Conservation (phyloP, 2,797 vertebrate genomes). For the Aplochiton taeniatus region DNA sequence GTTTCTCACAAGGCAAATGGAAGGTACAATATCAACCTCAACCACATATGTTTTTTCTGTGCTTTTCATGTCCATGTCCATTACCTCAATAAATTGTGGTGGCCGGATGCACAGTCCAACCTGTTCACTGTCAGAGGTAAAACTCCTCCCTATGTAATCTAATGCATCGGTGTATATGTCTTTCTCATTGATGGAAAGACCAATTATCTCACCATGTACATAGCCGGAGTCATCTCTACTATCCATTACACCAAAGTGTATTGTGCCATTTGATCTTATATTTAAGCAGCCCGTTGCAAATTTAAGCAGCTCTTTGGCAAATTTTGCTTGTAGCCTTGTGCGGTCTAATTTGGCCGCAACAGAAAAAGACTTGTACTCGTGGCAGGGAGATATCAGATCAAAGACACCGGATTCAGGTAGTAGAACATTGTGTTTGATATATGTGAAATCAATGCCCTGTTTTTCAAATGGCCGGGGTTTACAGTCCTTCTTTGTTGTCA, state of each 20-base stretch:
- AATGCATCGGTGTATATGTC: slow-evolving; percentile 78
- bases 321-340: slow-evolving; percentile 76
- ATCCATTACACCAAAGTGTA: slow-evolving; percentile 86
- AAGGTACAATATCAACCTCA: slow-evolving; percentile 81
- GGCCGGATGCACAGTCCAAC: slow-evolving; percentile 77
- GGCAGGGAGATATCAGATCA: slow-evolving; percentile 78
- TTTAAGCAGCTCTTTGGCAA: slow-evolving; percentile 79
- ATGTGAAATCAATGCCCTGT: slow-evolving; percentile 68
- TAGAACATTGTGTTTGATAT: slow-evolving; percentile 77
- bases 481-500: slow-evolving; percentile 60
- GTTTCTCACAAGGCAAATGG: slow-evolving; percentile 59
- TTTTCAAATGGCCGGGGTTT: slow-evolving; percentile 74
- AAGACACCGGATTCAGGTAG: slow-evolving; percentile 79
- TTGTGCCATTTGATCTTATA: slow-evolving; percentile 83
- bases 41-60: slow-evolving; percentile 75
- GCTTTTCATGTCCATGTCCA: slow-evolving; percentile 60
- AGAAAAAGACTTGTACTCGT: slow-evolving; percentile 82
- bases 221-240: slow-evolving; percentile 60
- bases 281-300: slow-evolving; percentile 85
- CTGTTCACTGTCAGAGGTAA: slow-evolving; percentile 55
- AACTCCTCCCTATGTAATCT: slow-evolving; percentile 76
- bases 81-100: slow-evolving; percentile 81
- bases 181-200: slow-evolving; percentile 68
- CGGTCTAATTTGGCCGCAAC: slow-evolving; percentile 66
- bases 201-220: slow-evolving; percentile 79